Evolutionary conservation across 2,797 vertebrate species (phyloP), one percentile per base, ranked within the genome.

Genomic region (Otolemur crassicaudatus): DNA sequence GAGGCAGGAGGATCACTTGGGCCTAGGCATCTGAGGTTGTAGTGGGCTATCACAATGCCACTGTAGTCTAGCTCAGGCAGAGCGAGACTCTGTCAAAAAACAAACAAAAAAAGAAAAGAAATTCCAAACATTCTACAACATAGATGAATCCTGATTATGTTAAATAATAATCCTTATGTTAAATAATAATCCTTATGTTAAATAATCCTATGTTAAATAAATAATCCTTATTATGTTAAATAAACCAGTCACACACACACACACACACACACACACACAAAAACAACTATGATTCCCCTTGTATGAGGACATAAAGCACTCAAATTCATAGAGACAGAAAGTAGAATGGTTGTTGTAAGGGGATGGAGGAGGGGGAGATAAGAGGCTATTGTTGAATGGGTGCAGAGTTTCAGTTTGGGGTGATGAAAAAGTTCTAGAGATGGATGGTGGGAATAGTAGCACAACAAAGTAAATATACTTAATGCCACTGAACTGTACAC

Each of bases 31-130:
- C 31, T 67, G 31, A 34, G 65, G 65, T 67, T 67, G 65, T n/a
- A 67, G 65, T 67, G 17, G 34, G 31, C 31, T 67, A 67, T 34
- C 16, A n/a, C 9, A n/a, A 67, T n/a, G 16, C 17, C 65, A n/a
- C 65, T 67, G 17, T 1, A 67, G 7, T n/a, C 65, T 67, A 67
- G 65, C 65, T 17, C 16, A 31, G 65, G 65, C 16, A 67, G 65
- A 67, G 65, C 31, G 19, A 67, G 65, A 34, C 17, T 3, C 65
- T 67, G 65, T 67, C 65, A n/a, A 7, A 19, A 67, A 67, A 67
- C 14, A 88, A 83, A 76, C 90, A 93, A 53, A 86, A 83, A 76
- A 94, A 90, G 63, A 56, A 94, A 90, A 43, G 5, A 88, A 77
- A 76, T 81, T 49, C 65, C 88, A 75, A 61, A 34, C 56, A 40